Base-by-base conservation (phyloP, 2,797 vertebrate genomes). In the Phoeniculus purpureus region DNA sequence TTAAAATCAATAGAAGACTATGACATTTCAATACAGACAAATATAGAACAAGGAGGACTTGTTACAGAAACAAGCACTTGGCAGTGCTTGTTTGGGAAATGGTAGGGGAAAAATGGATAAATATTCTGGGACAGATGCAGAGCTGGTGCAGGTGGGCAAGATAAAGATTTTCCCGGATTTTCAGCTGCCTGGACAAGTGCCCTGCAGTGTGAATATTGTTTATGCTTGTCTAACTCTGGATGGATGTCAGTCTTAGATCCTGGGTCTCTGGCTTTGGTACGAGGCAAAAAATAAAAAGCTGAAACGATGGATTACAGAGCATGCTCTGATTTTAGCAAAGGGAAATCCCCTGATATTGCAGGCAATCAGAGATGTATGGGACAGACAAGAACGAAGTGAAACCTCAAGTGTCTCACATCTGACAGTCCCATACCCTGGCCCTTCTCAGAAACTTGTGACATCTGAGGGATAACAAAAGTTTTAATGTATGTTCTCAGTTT, bases 1-100 rank as follows among this genome's bases (percentile, higher is more conserved):
- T 83, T 94, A 85, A 94, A 96, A 80, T 66, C 64, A 82, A 68
- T 74, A 83, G 40, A 84, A 81, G 26, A 88, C 62, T 95, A 85
- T 90, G 62, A 40, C 55, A 62, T 56, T 93, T 94, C 84, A 76
- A 37, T 77, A 32, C 18, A 65, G 40, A 60, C 64, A 91, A 89
- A 92, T 74, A 92, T 50, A 94, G 45, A 83, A 82, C 16, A 61
- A 83, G 19, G 61, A 85, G 43, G 14, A 23, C 47, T 89, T 32
- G 87, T 84, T 78, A 54, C 20, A 64, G 48, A 84, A 76, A 56
- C 21, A 6, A 40, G 7, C 12, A n/a, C 8, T 80, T 37, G 25
- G 50, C 5, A 77, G 8, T 62, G 20, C 25, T 79, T 84, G 11
- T 70, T 88, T 71, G 37, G 55, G 51, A 89, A 85, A 73, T 47